These are phyloP conservation scores for Disparrhopalites patrizii DNA, from an alignment of 2,888 invertebrate genomes.

Conservation along the genomic window DNA sequence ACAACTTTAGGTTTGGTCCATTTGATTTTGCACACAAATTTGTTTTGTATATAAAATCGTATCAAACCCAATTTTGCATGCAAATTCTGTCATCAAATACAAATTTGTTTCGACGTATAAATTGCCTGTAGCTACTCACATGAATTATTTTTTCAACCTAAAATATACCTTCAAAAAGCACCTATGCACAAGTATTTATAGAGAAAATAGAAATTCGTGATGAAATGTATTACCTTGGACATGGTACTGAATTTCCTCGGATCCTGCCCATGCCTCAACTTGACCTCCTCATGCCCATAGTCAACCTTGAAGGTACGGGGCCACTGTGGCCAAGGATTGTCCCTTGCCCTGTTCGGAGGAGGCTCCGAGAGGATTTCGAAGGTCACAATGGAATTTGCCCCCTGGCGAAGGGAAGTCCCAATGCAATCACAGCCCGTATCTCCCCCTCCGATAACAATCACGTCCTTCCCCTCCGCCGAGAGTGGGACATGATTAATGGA, in stretches of 20 bases:
- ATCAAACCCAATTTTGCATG: too few species aligned
- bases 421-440: constrained; percentile 98
- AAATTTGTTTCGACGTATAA: too few species aligned
- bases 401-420: constrained; percentile 88
- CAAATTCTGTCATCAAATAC: too few species aligned
- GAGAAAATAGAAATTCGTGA: too few species aligned
- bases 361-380: constrained; percentile 98
- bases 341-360: constrained; percentile 68
- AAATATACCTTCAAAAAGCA: too few species aligned
- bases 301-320: constrained; percentile 94
- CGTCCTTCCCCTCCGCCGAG: constrained; percentile 87
- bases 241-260: constrained; percentile 90
- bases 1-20: too few species aligned
- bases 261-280: constrained; percentile 83
- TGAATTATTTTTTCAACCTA: too few species aligned
- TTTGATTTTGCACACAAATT: too few species aligned
- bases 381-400: constrained; percentile 85
- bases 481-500: constrained; percentile 57
- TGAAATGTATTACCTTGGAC: constrained; percentile 78
- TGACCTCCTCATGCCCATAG: constrained; percentile 97
- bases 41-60: too few species aligned
- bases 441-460: constrained; percentile 86
- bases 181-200: too few species aligned
- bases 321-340: constrained; percentile 99
- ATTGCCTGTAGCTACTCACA: too few species aligned